A percentile compares a stretch with the other conserved stretches of the same genome.
Conservation (phyloP, 2,888 invertebrate genomes). For the Drosophila trichaetosa region DNA sequence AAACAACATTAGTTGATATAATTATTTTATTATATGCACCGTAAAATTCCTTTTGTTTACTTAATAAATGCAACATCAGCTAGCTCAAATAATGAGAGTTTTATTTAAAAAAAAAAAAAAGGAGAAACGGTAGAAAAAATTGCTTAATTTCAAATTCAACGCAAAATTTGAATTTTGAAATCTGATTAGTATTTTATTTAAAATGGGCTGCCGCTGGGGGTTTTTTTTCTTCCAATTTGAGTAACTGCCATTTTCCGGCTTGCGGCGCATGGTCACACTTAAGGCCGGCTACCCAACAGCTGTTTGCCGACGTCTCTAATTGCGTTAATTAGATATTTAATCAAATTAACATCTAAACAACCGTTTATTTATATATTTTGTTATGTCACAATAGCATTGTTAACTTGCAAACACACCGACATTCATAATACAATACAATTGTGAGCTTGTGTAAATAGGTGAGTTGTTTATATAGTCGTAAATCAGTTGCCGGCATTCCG, state of each 20-base stretch:
- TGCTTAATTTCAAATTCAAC: neutral
- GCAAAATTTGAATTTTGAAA: too few species aligned
- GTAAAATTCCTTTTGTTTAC: constrained; percentile 59
- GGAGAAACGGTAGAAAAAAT: neutral
- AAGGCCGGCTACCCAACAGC: constrained; percentile 40
- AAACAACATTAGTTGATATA: constrained; percentile 42
- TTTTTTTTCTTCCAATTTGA: constrained; percentile 12
- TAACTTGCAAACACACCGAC: too few species aligned
- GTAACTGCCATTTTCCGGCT: neutral
- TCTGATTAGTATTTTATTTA: neutral
- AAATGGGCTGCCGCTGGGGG: neutral
- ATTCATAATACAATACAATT: neutral
- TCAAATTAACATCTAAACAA: constrained; percentile 3
- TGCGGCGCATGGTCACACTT: constrained; percentile 29
- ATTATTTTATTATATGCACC: constrained; percentile 62
- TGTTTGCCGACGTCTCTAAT: constrained; percentile 14
- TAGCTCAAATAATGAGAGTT: constrained; percentile 32
- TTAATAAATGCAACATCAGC: constrained; percentile 66
- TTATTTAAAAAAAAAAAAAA: neutral
- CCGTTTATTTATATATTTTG: neutral
- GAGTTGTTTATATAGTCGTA: neutral
- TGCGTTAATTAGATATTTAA: constrained; percentile 9
- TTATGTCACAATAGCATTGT: neutral
- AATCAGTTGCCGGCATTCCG: constrained; percentile 35
- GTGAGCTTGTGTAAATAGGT: neutral